Base-by-base conservation (phyloP, 2,113 vertebrate genomes). In the Nothobranchius furzeri region DNA sequence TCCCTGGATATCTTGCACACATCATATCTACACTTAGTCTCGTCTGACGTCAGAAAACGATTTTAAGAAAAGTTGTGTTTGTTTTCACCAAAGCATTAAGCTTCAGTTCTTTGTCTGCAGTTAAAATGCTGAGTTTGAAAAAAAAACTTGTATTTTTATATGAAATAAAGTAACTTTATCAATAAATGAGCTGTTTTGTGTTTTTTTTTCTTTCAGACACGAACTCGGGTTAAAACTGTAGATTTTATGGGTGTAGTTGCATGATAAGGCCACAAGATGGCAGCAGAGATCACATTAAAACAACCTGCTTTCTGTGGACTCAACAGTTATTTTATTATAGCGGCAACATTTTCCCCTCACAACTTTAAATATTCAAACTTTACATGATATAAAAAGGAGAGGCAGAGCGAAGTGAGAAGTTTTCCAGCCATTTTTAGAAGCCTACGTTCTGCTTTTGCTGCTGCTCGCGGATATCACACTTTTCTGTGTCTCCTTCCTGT, bases 81-180 rank as follows among this genome's bases (percentile, higher is more conserved):
- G 47, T 77, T 78, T 54, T 37, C 25, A 47, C 13, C 13, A 57
- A 52, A 69, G 6, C 8, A 45, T 66, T 37, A 10, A 14, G 35
- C 59, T 15, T 70, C 57, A 17, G 14, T 36, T 43, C 8, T 61
- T 25, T 63, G 24, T 55, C 36, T 83, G 45, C 76, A 53, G 54
- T 24, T 47, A 53, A n/a, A 13, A 78, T 45, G 50, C 47, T 64
- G 70, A 55, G 13, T 52, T 51, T 2, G 43, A 66, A 64, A 45
- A 24, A 65, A 62, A 77, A 25, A 65, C 72, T 68, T 87, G 79
- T 87, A 88, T 91, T 92, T 92, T 92, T 89, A 65, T 88, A 84
- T 51, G 56, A 73, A 91, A 90, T 92, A 91, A 93, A 66, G 60
- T 61, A 75, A 82, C 68, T 88, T 92, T 85, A 79, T 76, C 51